Base-by-base conservation (phyloP, 1,140 invertebrate species). In the Oppia nitens region DNA sequence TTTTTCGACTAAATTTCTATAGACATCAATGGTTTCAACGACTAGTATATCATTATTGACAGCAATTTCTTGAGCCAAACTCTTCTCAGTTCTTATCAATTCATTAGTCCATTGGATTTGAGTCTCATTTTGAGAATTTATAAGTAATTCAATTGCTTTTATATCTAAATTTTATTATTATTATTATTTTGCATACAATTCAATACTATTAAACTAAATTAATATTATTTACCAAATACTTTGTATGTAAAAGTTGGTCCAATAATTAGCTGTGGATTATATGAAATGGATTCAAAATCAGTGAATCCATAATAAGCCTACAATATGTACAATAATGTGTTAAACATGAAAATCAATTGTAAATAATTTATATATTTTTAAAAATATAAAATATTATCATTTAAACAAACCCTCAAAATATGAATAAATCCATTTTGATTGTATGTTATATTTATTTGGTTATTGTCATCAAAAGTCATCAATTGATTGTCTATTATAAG, bases 1-100 rank as follows among this genome's bases (percentile, higher is more conserved):
- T 61, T 65, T 65, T 3, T 24, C 21, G 21, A 62, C 58, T 49
- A 65, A 59, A 57, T 62, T 62, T 53, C 64, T 54, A 47, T 65
- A 65, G 14, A 55, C 55, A 59, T 65, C 64, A 1, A 50, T 52
- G 6, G 45, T 24, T 49, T 62, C 51, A 3, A 63, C 60, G 24
- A 65, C 47, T 20, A 61, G 12, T 20, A 65, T 63, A 56, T 65
- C 64, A 12, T 55, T 25, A 20, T 51, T 26, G 24, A 21, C 17
- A 1, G 23, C 17, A 3, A 27, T 20, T 63, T 65, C 64, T 9
- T 29, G 17, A 3, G 47, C 12, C 23, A 64, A n/a, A 27, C 32
- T 51, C 32, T 51, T 32, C 20, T 61, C 53, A 47, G 56, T 20
- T 45, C 40, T 21, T 29, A 49, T 17, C 45, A 59, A 32, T 3